Conservation (phyloP, 2,888 invertebrate species). For the Drosophila buzzatii region DNA sequence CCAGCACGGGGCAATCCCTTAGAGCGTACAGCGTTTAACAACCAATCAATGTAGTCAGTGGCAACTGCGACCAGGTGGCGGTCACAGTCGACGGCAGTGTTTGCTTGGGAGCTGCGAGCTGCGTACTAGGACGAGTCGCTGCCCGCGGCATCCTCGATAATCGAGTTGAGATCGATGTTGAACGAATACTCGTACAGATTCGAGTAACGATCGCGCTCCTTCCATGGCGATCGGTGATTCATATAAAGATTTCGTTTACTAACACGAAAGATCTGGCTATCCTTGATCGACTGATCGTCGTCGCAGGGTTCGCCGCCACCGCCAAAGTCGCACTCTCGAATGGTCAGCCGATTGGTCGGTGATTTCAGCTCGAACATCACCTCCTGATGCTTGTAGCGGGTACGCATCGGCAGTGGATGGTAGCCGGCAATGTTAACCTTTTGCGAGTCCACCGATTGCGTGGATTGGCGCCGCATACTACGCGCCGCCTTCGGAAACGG, state of each 20-base stretch:
- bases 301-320: constrained; percentile 85
- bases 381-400: constrained; percentile 83
- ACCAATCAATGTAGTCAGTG: constrained; percentile 72
- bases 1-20: constrained; percentile 28
- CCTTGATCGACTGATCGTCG: constrained; percentile 85
- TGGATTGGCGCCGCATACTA: constrained; percentile 83
- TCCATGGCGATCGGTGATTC: constrained; percentile 85
- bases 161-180: constrained; percentile 85
- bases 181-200: constrained; percentile 85
- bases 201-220: constrained; percentile 85
- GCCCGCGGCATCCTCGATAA: constrained; percentile 85
- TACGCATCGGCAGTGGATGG: constrained; percentile 83
- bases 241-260: constrained; percentile 86
- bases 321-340: constrained; percentile 85
- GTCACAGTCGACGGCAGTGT: constrained; percentile 54
- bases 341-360: constrained; percentile 84
- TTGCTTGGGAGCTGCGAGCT: constrained; percentile 56
- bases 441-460: constrained; percentile 84
- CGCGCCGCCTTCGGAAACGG: constrained; percentile 84
- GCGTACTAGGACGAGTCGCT: constrained; percentile 86
- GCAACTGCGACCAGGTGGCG: constrained; percentile 27
- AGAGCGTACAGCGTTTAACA: constrained; percentile 63
- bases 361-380: constrained; percentile 85
- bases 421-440: constrained; percentile 83
- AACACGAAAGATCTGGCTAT: constrained; percentile 86